Evolutionary conservation across 37 sponge, comb jelly and placozoan species (phyloP), one percentile per base, ranked within the genome.

Genomic region (Eunapius fragilis): DNA sequence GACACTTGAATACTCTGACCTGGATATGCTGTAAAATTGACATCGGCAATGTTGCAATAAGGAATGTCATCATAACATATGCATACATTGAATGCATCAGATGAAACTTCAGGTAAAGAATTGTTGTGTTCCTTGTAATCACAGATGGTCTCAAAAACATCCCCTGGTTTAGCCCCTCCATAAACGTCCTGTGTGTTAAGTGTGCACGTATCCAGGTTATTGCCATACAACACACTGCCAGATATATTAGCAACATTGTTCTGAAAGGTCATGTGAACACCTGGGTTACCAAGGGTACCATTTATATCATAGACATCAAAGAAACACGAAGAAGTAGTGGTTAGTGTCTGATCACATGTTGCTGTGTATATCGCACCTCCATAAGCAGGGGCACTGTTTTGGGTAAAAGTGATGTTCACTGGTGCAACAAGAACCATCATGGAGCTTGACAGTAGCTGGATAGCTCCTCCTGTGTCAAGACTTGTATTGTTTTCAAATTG

Each of bases 31-130:
- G 68, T 19, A 69, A 81, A 31, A n/a, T 68, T 7, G 34, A 30
- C 25, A 30, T 23, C 34, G 24, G 31, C 31, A 31, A 27, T 9
- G 10, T 3, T 32, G 34, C 82, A 81, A 27, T 33, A 37, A 2
- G 69, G 70, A 23, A 35, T 31, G 27, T 68, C 47, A 13, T 50
- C 25, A 26, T 25, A 45, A 34, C 83, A 83, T 27, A 83, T 69
- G 37, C 83, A 83, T 19, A 83, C 83, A 24, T 27, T 36, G 31
- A 33, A 30, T 38, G 83, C 73, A 72, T 72, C 83, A 37, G 83
- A 83, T 72, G 83, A 72, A 23, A 83, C 33, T 2, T 41, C 28
- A 22, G 73, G 37, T 7, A 33, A 31, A 0, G 30, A 37, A 4
- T 31, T 25, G 7, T 75, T 27, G 32, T 33, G 32, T 33, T 75